Base-by-base conservation (phyloP, 2,797 vertebrate genomes). In the Lepus oiostolus region DNA sequence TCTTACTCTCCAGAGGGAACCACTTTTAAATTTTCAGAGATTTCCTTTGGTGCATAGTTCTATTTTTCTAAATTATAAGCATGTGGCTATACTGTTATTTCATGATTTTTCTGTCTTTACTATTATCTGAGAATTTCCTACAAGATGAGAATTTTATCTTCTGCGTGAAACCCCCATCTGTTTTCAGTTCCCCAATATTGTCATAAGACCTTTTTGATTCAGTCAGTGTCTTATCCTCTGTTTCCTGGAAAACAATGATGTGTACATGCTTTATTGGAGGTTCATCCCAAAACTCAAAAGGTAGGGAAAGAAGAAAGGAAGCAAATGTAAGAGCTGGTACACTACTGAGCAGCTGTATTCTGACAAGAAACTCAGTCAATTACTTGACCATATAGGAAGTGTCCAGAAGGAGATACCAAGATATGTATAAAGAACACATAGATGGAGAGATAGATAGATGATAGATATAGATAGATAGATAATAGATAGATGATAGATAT, bases 91-190 rank as follows among this genome's bases (percentile, higher is more conserved):
- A 52, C 26, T 85, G 32, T 35, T 67, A 65, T 91, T 58, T 68
- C 30, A 60, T 74, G 14, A 63, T 90, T 63, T 93, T 90, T 81
- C 63, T 58, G 22, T 86, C 79, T 90, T 28, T 63, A 62, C 11
- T 90, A 35, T 13, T 32, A 21, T 54, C 32, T 47, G 60, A 35
- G 68, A 63, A 77, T 91, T 79, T 83, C 47, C 65, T 65, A 21
- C 21, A 83, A 79, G 22, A 65, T 30, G 26, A 91, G 22, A 65
- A 65, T 75, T 62, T 91, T 70, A 82, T 16, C 54, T 21, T 58
- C 16, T 58, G 5, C 5, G 19, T 58, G 5, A 58, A 58, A 21
- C 54, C 54, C 17, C 54, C 6, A 58, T 30, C 9, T 84, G 12
- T 68, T 6, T 76, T 75, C 32, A 67, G 16, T 47, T 58, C 76